A percentile compares a stretch with the other conserved stretches of the same genome.
These are phyloP conservation scores for Calonectris borealis DNA, from an alignment of 2,113 vertebrate genomes.

Conservation along the genomic window DNA sequence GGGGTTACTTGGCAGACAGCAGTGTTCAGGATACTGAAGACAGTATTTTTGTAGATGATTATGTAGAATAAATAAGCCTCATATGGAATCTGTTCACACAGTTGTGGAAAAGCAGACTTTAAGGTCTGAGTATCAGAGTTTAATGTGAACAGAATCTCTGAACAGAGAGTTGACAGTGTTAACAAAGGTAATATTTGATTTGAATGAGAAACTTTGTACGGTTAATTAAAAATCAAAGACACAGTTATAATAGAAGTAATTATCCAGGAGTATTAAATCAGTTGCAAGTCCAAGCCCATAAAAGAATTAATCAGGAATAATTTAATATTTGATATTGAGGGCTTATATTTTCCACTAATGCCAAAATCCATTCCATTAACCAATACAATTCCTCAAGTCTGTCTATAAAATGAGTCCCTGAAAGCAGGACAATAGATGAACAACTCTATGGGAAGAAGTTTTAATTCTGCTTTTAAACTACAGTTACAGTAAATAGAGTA, in stretches of 20 bases:
- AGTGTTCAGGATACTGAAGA: neutral
- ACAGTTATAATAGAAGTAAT: constrained; percentile 59
- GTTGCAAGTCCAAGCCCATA: constrained; percentile 54
- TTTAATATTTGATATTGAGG: constrained; percentile 67
- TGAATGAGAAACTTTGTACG: constrained; percentile 22
- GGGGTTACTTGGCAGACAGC: neutral
- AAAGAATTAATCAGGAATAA: constrained; percentile 73
- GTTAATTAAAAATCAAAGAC: constrained; percentile 68
- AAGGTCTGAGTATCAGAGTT: neutral
- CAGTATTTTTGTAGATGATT: neutral
- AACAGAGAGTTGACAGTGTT: constrained; percentile 27
- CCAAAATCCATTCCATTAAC: constrained; percentile 67
- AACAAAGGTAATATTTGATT: constrained; percentile 46
- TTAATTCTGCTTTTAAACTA: neutral
- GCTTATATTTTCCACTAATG: constrained; percentile 54
- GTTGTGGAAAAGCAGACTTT: neutral
- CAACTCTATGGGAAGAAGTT: neutral
- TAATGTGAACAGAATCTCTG: constrained; percentile 32
- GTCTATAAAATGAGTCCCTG: neutral
- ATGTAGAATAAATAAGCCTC: neutral
- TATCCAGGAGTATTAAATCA: constrained; percentile 57
- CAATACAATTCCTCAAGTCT: constrained; percentile 47
- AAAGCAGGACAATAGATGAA: neutral
- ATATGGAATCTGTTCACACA: neutral
- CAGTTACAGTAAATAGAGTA: neutral